These are phyloP conservation scores for Squalus acanthias DNA, from an alignment of 2,797 vertebrate genomes.

Conservation along the genomic window DNA sequence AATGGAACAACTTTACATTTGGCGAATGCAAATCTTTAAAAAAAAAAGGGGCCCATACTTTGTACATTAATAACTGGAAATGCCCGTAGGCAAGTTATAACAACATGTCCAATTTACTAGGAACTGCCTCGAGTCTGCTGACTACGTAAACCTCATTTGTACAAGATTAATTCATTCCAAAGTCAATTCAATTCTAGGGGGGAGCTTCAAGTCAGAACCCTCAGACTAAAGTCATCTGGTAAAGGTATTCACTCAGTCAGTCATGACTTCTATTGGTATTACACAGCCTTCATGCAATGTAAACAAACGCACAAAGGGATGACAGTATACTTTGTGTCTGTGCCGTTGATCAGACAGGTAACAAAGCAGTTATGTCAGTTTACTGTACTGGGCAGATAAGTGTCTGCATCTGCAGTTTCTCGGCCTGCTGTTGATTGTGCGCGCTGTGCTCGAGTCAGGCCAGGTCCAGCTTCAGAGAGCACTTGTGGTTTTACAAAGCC, in stretches of 20 bases:
- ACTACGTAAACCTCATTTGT: background rate
- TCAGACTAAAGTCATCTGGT: background rate
- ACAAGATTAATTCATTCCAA: background rate
- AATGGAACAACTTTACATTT: background rate
- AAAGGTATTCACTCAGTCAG: background rate
- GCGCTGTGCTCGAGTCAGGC: background rate
- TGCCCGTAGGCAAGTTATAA: background rate
- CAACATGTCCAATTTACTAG: background rate
- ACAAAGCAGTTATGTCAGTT: background rate
- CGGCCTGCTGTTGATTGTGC: background rate
- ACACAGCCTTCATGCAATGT: background rate
- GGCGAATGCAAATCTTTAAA: background rate
- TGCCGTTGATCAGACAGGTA: background rate
- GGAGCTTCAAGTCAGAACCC: background rate
- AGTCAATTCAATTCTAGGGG: background rate
- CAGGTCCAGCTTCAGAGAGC: background rate
- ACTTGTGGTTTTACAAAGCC: background rate
- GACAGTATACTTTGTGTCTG: background rate
- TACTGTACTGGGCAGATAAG: background rate
- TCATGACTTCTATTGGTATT: too few species aligned
- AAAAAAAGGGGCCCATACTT: background rate
- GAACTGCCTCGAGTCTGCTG: background rate
- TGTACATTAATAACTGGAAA: conserved; percentile 10
- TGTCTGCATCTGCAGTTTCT: background rate
- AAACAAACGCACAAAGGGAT: background rate